Conservation (phyloP, 2,888 invertebrate genomes). For the Axea sp. region DNA sequence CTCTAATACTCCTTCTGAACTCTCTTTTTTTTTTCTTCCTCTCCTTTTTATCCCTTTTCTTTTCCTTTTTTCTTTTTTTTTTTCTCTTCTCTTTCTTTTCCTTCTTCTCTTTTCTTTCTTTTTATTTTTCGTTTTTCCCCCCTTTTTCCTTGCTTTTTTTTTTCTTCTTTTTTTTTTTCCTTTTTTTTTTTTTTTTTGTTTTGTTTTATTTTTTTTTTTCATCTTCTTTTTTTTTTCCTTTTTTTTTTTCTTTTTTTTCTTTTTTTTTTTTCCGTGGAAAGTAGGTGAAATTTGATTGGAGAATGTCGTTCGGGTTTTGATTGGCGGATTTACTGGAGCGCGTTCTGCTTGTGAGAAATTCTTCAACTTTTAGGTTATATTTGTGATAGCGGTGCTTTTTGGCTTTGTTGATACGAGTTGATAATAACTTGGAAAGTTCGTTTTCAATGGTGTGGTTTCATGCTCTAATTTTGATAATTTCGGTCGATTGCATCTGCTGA, state of each 20-base stretch:
- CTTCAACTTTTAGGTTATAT: constrained; percentile 23
- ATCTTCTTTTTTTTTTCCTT: background rate
- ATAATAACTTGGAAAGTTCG: background rate
- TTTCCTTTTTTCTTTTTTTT: too few relatives aligned
- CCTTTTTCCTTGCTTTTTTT: too few relatives aligned
- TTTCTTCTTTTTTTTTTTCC: too few relatives aligned
- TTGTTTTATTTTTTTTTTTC: too few relatives aligned
- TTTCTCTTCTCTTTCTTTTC: too few relatives aligned
- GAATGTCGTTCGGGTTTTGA: background rate
- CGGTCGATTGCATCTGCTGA: background rate
- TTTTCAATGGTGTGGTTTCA: background rate
- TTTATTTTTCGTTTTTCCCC: too few relatives aligned
- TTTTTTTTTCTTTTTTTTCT: too few relatives aligned
- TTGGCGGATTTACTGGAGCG: constrained; percentile 13
- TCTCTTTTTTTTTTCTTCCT: too few relatives aligned
- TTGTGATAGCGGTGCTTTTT: constrained; percentile 21
- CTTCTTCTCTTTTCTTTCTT: too few relatives aligned
- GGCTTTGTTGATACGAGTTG: constrained; percentile 17
- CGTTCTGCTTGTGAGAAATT: constrained; percentile 2
- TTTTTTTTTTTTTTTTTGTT: too few relatives aligned
- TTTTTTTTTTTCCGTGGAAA: constrained; percentile 3
- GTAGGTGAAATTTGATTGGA: constrained; percentile 17
- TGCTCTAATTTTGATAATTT: constrained; percentile 1
- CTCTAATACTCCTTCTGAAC: too few relatives aligned
- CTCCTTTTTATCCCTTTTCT: too few relatives aligned